Evolutionary conservation across 2,113 vertebrate genomes (phyloP), one percentile per base, ranked within the genome.

Genomic region (Blennius ocellaris): DNA sequence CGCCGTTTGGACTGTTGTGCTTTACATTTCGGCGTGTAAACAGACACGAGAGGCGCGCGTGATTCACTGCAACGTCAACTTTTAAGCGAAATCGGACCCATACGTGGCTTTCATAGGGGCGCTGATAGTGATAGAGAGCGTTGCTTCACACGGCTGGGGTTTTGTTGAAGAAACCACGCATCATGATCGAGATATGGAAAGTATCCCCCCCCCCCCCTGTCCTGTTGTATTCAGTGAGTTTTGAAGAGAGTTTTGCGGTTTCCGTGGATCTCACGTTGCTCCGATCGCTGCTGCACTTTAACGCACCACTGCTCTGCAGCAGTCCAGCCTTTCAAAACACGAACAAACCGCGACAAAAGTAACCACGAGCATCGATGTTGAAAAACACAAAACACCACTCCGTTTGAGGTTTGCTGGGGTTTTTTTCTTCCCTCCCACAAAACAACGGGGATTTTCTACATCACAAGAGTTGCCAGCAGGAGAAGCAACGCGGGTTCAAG

Each of bases 291-390:
- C 78, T 50, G 57, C 58, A 54, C 61, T 83, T 68, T 0, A 65
- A 74, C 78, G 86, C 84, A 50, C 77, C 61, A 72, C 81, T 63
- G 61, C 45, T 77, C 45, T 76, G 53, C 72, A 76, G 76, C 70
- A 73, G 38, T 17, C 38, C 78, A 4, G 41, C 17, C 17, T 75
- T 54, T 39, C 17, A 61, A 14, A 61, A 14, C 4, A 4, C 21
- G 1, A 36, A 16, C 47, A 78, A 67, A 53, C 49, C 3, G 41
- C 64, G 7, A 67, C 63, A 70, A 80, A 84, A 87, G 83, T 81
- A 45, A 56, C 61, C 78, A 38, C 16, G 82, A 38, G 1, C 67
- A 45, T 11, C 15, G 47, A 48, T 37, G 2, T 39, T 69, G n/a
- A 6, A 5, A 6, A 11, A 44, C 50, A 54, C 54, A 48, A 12